Percentiles rank a stretch among this genome's conserved stretches.
phyloP scores from a whole-genome alignment of 2,888 invertebrate species.

The Drosophila differens region DNA sequence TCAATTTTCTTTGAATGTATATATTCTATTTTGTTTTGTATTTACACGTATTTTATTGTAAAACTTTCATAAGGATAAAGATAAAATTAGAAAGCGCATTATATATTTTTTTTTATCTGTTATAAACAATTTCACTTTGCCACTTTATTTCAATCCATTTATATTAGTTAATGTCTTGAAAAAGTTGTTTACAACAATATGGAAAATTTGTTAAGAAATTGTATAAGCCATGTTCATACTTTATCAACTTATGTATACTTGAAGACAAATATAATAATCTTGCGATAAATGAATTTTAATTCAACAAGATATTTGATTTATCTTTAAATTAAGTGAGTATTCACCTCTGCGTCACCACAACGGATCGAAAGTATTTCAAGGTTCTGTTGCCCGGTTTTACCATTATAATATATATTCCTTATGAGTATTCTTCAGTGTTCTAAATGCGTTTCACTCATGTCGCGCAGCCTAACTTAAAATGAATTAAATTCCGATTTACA shows the following conservation, averaged over 20 bases:
- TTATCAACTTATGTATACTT: neutral
- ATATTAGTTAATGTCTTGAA: neutral
- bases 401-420: constrained; percentile 36
- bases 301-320: neutral
- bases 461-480: constrained; percentile 13
- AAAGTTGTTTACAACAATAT: neutral
- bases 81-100: neutral
- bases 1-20: neutral
- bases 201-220: neutral
- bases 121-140: neutral
- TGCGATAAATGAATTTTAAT: neutral
- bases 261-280: no score
- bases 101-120: neutral
- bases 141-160: neutral
- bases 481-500: constrained; percentile 20
- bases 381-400: constrained; percentile 68
- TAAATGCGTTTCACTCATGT: constrained; percentile 1
- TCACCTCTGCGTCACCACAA: constrained; percentile 65
- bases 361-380: constrained; percentile 64
- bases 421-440: neutral
- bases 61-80: neutral
- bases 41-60: neutral
- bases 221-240: neutral
- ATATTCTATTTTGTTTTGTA: no score
- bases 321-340: constrained; percentile 24